Evolutionary conservation across 2,888 invertebrate species (phyloP).

Genomic region (Stenodema calcarata): DNA sequence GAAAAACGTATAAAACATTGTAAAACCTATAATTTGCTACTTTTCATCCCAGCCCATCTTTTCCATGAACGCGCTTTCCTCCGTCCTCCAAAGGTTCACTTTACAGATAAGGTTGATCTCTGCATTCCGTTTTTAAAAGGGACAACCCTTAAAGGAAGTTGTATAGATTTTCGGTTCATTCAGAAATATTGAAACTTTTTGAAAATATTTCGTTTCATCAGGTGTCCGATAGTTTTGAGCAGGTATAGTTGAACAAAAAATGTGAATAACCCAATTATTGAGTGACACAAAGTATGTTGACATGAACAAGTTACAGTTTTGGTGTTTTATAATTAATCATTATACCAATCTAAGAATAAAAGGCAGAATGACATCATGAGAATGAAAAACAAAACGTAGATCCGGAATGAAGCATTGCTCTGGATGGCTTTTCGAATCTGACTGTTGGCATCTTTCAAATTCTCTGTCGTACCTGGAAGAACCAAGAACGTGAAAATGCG

Average conservation of each 20-base stretch:
- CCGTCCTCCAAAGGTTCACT: neutral
- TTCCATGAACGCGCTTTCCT: neutral
- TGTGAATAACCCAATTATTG: no score
- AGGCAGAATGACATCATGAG: conserved; percentile 95
- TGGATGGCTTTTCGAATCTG: conserved; percentile 97
- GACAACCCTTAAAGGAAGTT: no score
- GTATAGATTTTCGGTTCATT: no score
- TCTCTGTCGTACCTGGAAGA: conserved; percentile 76
- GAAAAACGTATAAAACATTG: neutral
- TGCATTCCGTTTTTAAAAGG: no score
- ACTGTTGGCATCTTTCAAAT: conserved; percentile 95
- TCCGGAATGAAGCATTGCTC: conserved; percentile 92
- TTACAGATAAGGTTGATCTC: no score
- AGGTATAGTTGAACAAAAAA: no score
- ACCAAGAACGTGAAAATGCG: neutral
- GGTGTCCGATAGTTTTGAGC: no score
- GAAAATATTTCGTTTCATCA: no score
- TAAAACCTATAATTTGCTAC: neutral
- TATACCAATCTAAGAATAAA: conserved; percentile 98
- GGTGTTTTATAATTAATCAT: no score
- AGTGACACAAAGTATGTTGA: no score
- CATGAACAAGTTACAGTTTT: no score
- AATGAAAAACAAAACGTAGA: conserved; percentile 93
- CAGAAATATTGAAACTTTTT: no score
- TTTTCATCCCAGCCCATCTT: neutral